Evolutionary conservation across 2,888 invertebrate genomes (phyloP), one percentile per base, ranked within the genome.

Genomic region (Drosophila prolongata): DNA sequence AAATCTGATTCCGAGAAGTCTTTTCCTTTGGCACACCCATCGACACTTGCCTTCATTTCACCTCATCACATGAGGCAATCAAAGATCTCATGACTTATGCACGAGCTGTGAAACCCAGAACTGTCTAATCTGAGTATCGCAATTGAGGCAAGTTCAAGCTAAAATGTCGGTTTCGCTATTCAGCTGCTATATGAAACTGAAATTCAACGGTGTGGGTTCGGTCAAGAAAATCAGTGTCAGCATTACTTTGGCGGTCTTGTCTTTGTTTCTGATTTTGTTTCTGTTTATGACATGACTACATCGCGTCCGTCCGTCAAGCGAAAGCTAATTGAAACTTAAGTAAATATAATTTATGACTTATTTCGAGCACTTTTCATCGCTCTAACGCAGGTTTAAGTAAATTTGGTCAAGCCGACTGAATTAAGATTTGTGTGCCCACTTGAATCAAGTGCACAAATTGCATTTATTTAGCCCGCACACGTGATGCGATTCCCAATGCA

Each of bases 291-390:
- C 35, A 30, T 58, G 59, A 43, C 70, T 16, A 47, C 46, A 37
- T 27, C 58, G 38, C 58, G 30, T 57, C 30, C 34, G 43, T 43
- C 57, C 56, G 66, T 42, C 70, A 53, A 52, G 43, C 54, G 11
- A 47, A 9, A 34, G 69, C 75, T 65, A 38, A 75, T 60, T 62
- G 72, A 74, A 88, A 80, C 77, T 75, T 72, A 88, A 80, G 72
- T 88, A 83, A 89, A 87, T 85, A 77, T 73, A 85, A 85, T 85
- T 88, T 87, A 87, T 77, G 89, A 78, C 74, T 85, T 70, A 53
- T 52, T 40, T 35, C 55, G 53, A 53, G 54, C 61, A 47, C 55
- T 68, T 54, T 58, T 59, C 54, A 47, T 54, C 46, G 52, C 40
- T 70, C 78, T 78, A 68, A 79, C 64, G 65, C 61, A 60, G 75